Percentiles rank a stretch among this genome's conserved stretches.
Conservation (phyloP, 2,888 invertebrate species). For the Acanthococcus lagerstroemiae region DNA sequence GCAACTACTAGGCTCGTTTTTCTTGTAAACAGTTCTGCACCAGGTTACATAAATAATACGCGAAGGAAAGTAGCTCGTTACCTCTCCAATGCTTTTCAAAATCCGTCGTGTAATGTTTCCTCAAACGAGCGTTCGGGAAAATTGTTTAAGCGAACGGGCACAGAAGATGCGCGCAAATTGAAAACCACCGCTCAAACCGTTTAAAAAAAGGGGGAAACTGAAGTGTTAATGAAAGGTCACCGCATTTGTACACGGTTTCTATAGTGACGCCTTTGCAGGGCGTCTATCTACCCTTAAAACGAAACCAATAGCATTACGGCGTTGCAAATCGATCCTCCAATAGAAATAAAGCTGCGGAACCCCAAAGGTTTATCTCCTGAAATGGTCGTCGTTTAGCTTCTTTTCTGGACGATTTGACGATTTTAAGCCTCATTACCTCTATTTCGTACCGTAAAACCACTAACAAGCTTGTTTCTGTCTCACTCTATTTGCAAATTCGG, state of each 20-base stretch:
- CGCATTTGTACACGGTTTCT: slow-evolving; percentile 21
- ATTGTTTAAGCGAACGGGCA: no score
- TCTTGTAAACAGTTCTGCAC: no score
- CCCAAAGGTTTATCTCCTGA: slow-evolving; percentile 16
- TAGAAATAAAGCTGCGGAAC: neutral
- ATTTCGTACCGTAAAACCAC: slow-evolving; percentile 23
- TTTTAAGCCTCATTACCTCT: slow-evolving; percentile 30
- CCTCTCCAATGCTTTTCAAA: no score
- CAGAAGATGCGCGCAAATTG: no score
- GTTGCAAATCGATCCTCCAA: slow-evolving; percentile 27
- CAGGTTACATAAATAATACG: no score
- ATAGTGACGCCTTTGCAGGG: slow-evolving; percentile 26
- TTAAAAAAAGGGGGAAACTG: slow-evolving; percentile 6
- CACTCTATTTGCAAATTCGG: no score
- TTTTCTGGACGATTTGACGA: slow-evolving; percentile 27
- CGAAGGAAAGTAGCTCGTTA: no score
- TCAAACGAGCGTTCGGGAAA: no score
- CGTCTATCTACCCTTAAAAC: slow-evolving; percentile 22
- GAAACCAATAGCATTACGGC: slow-evolving; percentile 24
- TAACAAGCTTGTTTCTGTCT: slow-evolving; percentile 12
- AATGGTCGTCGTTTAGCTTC: slow-evolving; percentile 27
- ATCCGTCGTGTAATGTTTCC: no score
- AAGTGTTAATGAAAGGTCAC: slow-evolving; percentile 30
- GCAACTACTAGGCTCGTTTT: no score
- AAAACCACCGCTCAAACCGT: no score